A percentile compares a stretch with the other conserved stretches of the same genome.
Evolutionary conservation across 1,140 invertebrate species (phyloP).

Genomic region (Apocrypta bakeri): DNA sequence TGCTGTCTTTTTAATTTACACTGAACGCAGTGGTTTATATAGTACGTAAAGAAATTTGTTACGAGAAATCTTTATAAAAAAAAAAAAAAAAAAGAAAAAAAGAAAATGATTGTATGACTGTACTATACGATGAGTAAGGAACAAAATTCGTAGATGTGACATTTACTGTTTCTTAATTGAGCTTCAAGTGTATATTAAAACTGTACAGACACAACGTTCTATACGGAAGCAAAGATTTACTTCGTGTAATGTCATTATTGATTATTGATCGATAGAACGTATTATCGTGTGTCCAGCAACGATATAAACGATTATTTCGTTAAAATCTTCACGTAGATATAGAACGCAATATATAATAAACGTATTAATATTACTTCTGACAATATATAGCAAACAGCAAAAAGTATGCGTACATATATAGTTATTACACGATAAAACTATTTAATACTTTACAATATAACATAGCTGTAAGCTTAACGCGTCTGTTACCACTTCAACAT

Average conservation of each 20-base stretch:
- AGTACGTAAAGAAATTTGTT: background rate
- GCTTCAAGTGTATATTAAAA: slow-evolving; percentile 29
- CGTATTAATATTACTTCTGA: slow-evolving; percentile 54
- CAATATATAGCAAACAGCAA: slow-evolving; percentile 37
- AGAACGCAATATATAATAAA: slow-evolving; percentile 45
- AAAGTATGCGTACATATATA: slow-evolving; percentile 53
- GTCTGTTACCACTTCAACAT: slow-evolving; percentile 45
- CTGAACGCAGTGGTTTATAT: slow-evolving; percentile 29
- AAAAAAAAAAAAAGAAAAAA: too few relatives aligned
- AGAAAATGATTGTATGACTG: slow-evolving; percentile 9
- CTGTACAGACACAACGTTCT: slow-evolving; percentile 37
- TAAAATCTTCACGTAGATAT: slow-evolving; percentile 24
- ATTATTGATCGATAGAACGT: slow-evolving; percentile 26
- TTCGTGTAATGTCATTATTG: slow-evolving; percentile 5
- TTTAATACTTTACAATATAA: slow-evolving; percentile 69
- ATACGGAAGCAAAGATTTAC: background rate
- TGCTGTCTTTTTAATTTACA: slow-evolving; percentile 37
- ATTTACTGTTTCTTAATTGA: slow-evolving; percentile 41
- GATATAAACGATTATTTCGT: slow-evolving; percentile 24
- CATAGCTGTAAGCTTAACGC: slow-evolving; percentile 58
- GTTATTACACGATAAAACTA: slow-evolving; percentile 65
- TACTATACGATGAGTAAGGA: slow-evolving; percentile 32
- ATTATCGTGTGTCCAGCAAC: slow-evolving; percentile 4
- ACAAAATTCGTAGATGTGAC: slow-evolving; percentile 37
- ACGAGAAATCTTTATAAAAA: background rate